Conservation (phyloP, 2,797 vertebrate genomes). For the Limosa lapponica region DNA sequence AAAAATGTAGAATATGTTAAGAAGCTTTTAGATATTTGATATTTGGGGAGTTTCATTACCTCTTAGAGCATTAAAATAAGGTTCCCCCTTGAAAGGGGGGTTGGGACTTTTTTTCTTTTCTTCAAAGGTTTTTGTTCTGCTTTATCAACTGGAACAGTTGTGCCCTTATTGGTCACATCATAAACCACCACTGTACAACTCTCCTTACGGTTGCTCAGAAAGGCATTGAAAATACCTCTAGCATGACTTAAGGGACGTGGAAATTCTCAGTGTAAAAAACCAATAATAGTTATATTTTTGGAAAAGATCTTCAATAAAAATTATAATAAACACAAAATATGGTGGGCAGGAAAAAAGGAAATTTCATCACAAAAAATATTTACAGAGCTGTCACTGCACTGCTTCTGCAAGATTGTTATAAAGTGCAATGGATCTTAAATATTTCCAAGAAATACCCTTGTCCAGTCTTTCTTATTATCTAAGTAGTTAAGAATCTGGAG, state of each 20-base stretch:
- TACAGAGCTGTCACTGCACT: neutral
- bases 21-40: neutral
- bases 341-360: neutral
- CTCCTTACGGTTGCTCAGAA: neutral
- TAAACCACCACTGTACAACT: neutral
- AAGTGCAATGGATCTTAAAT: neutral
- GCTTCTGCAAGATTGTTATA: neutral
- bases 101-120: neutral
- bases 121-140: neutral
- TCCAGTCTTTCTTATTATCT: neutral
- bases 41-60: neutral
- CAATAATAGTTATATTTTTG: neutral
- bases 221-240: neutral
- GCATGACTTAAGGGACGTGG: neutral
- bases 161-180: no score
- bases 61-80: neutral
- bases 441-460: neutral
- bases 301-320: neutral
- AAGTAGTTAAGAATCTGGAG: neutral
- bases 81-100: neutral
- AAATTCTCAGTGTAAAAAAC: neutral
- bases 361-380: neutral
- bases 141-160: neutral
- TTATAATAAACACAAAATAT: neutral
- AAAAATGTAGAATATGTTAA: neutral